phyloP scores from a whole-genome alignment of 2,888 invertebrate genomes.

The Athalia rosae region DNA sequence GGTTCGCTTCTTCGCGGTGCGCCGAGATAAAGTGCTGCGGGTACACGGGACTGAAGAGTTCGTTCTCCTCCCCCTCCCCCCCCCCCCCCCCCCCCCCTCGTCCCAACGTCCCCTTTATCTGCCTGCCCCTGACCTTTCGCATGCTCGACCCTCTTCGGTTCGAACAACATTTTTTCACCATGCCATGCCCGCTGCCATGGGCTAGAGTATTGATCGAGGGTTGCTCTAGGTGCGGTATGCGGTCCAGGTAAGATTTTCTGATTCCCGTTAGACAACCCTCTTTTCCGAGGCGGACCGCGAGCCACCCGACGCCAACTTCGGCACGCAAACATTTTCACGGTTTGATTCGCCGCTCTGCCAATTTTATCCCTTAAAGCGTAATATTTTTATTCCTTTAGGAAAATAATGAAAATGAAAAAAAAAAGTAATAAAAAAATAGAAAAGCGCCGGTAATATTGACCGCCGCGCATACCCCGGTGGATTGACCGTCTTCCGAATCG shows the following conservation, averaged over 20 bases:
- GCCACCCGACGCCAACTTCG: not conserved
- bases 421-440: too few relatives aligned
- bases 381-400: not conserved
- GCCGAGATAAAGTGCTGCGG: conserved; percentile 40
- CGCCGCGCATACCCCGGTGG: not conserved
- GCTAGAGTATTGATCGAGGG: conserved; percentile 1
- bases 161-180: not conserved
- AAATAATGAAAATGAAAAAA: too few relatives aligned
- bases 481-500: not conserved
- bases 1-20: conserved; percentile 38
- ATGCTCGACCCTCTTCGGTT: not conserved
- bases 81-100: conserved; percentile 15
- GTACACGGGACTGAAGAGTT: conserved; percentile 16
- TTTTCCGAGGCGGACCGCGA: not conserved
- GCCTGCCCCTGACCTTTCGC: conserved; percentile 5
- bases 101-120: conserved; percentile 2
- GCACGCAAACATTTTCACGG: not conserved
- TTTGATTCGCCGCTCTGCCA: not conserved
- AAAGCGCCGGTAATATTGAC: too few relatives aligned
- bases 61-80: not conserved
- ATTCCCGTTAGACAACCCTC: not conserved
- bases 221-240: not conserved
- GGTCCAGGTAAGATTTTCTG: not conserved
- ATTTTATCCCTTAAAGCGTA: not conserved
- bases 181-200: not conserved